Percentiles rank a stretch among this genome's conserved stretches.
These are phyloP conservation scores for Zaprionus ghesquierei DNA, from an alignment of 1,140 invertebrate species.

Conservation along the genomic window DNA sequence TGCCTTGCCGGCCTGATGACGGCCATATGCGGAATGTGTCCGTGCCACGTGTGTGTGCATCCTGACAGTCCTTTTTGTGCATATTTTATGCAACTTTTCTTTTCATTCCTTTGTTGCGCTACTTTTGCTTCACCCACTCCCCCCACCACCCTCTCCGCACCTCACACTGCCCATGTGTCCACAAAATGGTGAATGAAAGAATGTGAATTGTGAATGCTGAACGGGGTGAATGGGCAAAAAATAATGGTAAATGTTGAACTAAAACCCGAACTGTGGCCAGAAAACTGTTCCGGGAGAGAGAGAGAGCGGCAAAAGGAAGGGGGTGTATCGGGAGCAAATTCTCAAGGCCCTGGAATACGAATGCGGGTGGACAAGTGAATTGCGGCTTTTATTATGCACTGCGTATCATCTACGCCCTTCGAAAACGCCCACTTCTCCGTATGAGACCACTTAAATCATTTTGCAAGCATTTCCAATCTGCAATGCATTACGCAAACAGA, in stretches of 20 bases:
- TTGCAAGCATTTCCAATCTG: neutral
- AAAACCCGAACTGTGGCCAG: neutral
- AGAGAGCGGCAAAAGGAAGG: too few species aligned
- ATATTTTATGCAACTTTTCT: slow-evolving; percentile 61
- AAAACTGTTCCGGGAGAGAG: too few species aligned
- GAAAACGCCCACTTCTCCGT: neutral
- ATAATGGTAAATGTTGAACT: slow-evolving; percentile 15
- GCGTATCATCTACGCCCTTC: slow-evolving; percentile 15
- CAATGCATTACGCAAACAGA: neutral
- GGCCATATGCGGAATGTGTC: slow-evolving; percentile 29
- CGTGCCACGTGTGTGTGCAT: slow-evolving; percentile 48
- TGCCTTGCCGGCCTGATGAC: neutral
- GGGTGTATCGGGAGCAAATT: neutral
- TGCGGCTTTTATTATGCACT: slow-evolving; percentile 40
- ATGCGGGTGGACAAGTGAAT: slow-evolving; percentile 41
- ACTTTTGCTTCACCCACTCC: slow-evolving; percentile 8
- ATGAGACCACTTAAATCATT: neutral
- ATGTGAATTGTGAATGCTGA: slow-evolving; percentile 9
- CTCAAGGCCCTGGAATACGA: slow-evolving; percentile 27
- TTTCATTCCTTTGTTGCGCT: slow-evolving; percentile 8
- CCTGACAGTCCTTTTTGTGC: slow-evolving; percentile 44
- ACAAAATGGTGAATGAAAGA: neutral
- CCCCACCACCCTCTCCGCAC: slow-evolving; percentile 9
- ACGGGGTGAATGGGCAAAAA: neutral
- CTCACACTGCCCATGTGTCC: neutral